Evolutionary conservation across 1,140 invertebrate species (phyloP).

Genomic region (Zaprionus capensis): DNA sequence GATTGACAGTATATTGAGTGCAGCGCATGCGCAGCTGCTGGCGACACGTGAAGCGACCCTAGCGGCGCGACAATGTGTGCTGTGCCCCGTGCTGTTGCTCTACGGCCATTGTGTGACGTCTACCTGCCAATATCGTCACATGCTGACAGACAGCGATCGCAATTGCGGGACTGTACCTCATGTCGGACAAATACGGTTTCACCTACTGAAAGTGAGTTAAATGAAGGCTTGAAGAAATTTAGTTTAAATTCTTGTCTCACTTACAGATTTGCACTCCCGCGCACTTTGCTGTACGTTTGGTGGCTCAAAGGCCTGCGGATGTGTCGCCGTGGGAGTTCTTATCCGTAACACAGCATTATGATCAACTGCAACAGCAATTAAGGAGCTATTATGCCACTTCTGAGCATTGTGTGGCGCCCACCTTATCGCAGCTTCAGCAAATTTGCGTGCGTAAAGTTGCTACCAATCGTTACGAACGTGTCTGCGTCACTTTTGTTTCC

Average conservation of each 20-base stretch:
- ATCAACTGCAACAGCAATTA: slow-evolving; percentile 14
- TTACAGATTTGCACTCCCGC: slow-evolving; percentile 37
- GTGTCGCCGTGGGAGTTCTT: neutral
- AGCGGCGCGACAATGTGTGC: slow-evolving; percentile 15
- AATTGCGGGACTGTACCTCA: slow-evolving; percentile 38
- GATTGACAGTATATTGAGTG: neutral
- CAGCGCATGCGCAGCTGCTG: slow-evolving; percentile 23
- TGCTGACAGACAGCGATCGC: neutral
- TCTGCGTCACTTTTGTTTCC: slow-evolving; percentile 24
- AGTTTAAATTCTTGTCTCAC: neutral
- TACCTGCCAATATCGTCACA: slow-evolving; percentile 49
- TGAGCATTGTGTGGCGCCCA: neutral
- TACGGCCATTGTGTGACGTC: slow-evolving; percentile 20
- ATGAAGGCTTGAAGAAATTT: neutral
- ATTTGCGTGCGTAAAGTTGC: slow-evolving; percentile 22
- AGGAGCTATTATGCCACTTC: slow-evolving; percentile 16
- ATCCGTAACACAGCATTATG: slow-evolving; percentile 4
- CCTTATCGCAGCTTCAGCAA: neutral
- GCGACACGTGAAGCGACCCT: neutral
- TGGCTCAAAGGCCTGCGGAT: neutral
- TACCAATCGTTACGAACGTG: slow-evolving; percentile 13
- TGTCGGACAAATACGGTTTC: slow-evolving; percentile 8
- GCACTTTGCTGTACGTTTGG: slow-evolving; percentile 32
- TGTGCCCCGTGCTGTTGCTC: slow-evolving; percentile 24
- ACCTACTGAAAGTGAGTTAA: slow-evolving; percentile 28